Conservation (phyloP, 2,888 invertebrate species). For the Cremastinae sp. region DNA sequence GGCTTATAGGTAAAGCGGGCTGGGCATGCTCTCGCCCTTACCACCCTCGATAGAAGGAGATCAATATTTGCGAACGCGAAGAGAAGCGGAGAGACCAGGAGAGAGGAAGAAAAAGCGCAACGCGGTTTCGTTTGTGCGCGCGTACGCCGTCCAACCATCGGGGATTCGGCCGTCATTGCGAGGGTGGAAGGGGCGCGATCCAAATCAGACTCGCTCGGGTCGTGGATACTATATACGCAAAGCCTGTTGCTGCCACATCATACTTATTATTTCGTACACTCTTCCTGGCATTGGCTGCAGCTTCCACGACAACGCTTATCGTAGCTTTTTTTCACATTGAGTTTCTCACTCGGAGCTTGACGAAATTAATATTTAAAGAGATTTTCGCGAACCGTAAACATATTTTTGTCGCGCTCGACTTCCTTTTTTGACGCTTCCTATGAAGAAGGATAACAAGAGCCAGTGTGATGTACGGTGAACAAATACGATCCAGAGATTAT, state of each 20-base stretch:
- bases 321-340: conserved; percentile 18
- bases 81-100: conserved; percentile 62
- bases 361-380: not conserved
- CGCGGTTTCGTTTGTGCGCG: conserved; percentile 39
- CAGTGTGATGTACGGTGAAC: conserved; percentile 76
- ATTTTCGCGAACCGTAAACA: not conserved
- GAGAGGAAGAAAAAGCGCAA: conserved; percentile 63
- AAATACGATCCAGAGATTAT: conserved; percentile 73
- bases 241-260: conserved; percentile 78
- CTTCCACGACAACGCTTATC: conserved; percentile 36
- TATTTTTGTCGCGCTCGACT: not conserved
- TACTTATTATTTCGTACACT: conserved; percentile 68
- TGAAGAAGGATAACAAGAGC: conserved; percentile 56
- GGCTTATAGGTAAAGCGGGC: conserved; percentile 43
- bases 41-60: conserved; percentile 71
- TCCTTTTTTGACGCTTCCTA: conserved; percentile 24
- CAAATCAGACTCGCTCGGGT: conserved; percentile 67
- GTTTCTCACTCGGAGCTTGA: conserved; percentile 1
- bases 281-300: conserved; percentile 62
- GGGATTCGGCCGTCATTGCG: conserved; percentile 49
- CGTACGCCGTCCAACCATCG: conserved; percentile 25
- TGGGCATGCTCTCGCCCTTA: conserved; percentile 67
- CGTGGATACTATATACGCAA: conserved; percentile 71
- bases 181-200: conserved; percentile 71
- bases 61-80: conserved; percentile 77